Evolutionary conservation across 2,888 invertebrate genomes (phyloP).

Genomic region (Auanema sp.): DNA sequence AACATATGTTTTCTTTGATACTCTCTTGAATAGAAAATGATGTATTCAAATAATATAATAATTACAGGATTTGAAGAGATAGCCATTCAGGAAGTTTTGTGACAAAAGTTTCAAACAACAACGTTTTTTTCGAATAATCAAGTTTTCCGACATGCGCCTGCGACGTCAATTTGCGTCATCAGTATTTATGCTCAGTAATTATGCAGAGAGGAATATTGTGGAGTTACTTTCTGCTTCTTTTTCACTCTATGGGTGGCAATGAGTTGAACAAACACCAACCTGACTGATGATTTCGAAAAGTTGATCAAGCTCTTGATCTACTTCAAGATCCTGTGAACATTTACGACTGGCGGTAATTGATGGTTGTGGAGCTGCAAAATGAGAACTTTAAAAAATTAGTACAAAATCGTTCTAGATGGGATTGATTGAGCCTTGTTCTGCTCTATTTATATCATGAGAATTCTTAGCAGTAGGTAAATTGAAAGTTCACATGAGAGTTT

Average conservation of each 20-base stretch:
- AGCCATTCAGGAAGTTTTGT: too few species aligned
- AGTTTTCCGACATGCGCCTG: slow-evolving; percentile 1
- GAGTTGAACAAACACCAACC: slow-evolving; percentile 9
- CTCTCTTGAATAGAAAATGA: too few species aligned
- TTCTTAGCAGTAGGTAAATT: slow-evolving; percentile 2
- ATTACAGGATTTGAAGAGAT: too few species aligned
- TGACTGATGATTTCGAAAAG: slow-evolving; percentile 17
- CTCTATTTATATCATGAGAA: neutral
- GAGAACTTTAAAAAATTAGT: neutral
- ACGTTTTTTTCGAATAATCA: too few species aligned
- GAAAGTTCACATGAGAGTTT: neutral
- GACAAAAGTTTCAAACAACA: too few species aligned
- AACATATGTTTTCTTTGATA: too few species aligned
- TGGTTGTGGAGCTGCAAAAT: neutral
- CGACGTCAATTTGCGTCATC: neutral
- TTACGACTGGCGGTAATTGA: slow-evolving; percentile 15
- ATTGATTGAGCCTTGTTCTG: neutral
- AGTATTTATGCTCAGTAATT: neutral
- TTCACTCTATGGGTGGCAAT: neutral
- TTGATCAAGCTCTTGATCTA: slow-evolving; percentile 18
- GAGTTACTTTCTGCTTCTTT: neutral
- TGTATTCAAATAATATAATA: too few species aligned
- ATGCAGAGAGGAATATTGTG: neutral
- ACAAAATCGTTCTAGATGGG: too few species aligned
- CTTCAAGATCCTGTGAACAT: slow-evolving; percentile 14